These are phyloP conservation scores for Idris sp. DNA, from an alignment of 1,140 invertebrate genomes.

Conservation along the genomic window DNA sequence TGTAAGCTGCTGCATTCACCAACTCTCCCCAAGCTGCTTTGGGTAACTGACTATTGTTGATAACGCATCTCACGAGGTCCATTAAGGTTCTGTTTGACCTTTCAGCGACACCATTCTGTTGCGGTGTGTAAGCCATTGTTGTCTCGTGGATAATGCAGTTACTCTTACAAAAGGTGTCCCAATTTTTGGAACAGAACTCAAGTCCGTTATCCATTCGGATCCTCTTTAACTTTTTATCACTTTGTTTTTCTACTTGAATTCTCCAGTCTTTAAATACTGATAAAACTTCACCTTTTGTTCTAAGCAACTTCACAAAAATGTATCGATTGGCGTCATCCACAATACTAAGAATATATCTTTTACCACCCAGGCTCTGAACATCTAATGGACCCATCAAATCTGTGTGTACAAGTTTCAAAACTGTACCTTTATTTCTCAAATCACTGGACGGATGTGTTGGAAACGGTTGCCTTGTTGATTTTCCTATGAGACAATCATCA, in stretches of 20 bases:
- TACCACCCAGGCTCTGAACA: background rate
- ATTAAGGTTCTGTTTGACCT: constrained; percentile 52
- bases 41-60: constrained; percentile 25
- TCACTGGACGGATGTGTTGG: too few species aligned
- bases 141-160: constrained; percentile 28
- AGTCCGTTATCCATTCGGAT: constrained; percentile 73
- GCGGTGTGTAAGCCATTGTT: constrained; percentile 61
- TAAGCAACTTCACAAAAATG: background rate
- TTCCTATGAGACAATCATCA: too few species aligned
- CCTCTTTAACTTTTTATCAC: constrained; percentile 65
- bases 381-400: background rate
- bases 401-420: background rate
- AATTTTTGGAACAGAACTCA: constrained; percentile 62
- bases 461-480: too few species aligned
- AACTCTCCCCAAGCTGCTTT: constrained; percentile 51
- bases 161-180: constrained; percentile 11
- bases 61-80: constrained; percentile 40
- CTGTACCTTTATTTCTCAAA: too few species aligned
- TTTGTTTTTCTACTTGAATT: too few species aligned
- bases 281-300: too few species aligned
- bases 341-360: background rate
- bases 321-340: constrained; percentile 1
- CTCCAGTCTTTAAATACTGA: constrained; percentile 27
- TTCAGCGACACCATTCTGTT: constrained; percentile 58
- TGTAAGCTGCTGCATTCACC: constrained; percentile 63